These are phyloP conservation scores for Cossypha dichroa DNA, from an alignment of 2,797 vertebrate genomes.

Conservation along the genomic window DNA sequence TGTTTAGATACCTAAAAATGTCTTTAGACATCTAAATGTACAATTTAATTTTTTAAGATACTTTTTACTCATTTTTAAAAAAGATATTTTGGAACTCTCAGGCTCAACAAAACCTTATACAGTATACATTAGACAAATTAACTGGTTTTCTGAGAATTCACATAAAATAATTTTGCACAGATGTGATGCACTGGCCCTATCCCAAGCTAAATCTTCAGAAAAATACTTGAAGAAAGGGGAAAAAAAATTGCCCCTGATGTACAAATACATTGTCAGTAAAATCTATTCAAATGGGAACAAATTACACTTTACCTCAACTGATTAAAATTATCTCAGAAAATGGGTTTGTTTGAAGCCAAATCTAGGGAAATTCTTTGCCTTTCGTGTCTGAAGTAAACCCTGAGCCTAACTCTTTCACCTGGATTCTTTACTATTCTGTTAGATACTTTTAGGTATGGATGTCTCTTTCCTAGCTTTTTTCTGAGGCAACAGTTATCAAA, in stretches of 20 bases:
- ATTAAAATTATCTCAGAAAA: background rate
- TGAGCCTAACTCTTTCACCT: background rate
- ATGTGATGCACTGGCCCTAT: background rate
- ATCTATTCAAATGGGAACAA: background rate
- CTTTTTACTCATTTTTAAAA: rapidly evolving
- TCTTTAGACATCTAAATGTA: background rate
- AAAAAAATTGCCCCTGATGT: background rate
- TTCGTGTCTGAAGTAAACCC: background rate
- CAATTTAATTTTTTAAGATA: background rate
- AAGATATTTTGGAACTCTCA: background rate
- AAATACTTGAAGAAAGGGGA: background rate
- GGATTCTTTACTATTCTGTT: background rate
- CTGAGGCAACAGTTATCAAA: background rate
- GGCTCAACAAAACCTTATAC: background rate
- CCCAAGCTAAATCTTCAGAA: background rate
- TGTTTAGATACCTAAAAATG: no score
- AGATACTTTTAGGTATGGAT: background rate
- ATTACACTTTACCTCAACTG: background rate
- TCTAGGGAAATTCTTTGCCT: background rate
- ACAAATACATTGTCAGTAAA: background rate
- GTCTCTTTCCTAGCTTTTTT: background rate
- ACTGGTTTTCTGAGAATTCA: background rate
- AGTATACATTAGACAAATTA: background rate
- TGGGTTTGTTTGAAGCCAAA: background rate
- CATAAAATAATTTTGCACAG: background rate